Base-by-base conservation (phyloP, 92 coral and sea anemone genomes). In the Paragorgia papillata region DNA sequence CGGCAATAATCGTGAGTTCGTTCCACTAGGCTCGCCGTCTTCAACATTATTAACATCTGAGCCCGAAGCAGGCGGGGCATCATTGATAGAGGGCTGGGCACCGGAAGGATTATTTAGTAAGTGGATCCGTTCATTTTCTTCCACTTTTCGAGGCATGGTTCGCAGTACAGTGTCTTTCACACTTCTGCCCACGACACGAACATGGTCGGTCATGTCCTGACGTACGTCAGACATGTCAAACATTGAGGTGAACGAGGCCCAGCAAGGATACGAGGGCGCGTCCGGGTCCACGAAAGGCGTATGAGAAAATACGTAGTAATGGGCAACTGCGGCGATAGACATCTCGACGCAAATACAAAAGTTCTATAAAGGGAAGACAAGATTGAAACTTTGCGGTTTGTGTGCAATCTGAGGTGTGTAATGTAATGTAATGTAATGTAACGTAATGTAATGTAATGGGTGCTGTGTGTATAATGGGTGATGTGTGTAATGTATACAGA, bases 201-300 rank as follows among this genome's bases (percentile, higher is more conserved):
- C 91, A 76, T 91, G 97, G 56, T 89, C 89, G 49, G 81, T 87
- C 58, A 91, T 57, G 82, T 91, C 97, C 58, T 89, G 95, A 21
- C 97, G 89, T 63, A 91, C 94, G 51, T 91, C 97, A 3, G 97
- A 86, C 86, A 91, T 89, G 79, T 91, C 97, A 85, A 93, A 89
- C 85, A 90, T 89, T 49, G 97, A 88, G 74, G 80, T 84, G 69
- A 91, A 84, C 21, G 97, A 89, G 34, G 97, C 86, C 73, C 97
- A 91, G 76, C 97, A 91, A 79, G 95, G 97, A 63, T 89, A 93
- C 34, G 97, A 83, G 58, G 95, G 94, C 80, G 89, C 80, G 74
- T 64, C 33, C 20, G 84, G 89, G 80, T 91, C 97, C 69, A 91
- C 61, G 63, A 76, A 91, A 24, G 97, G 97, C 67, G 86, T 87